phyloP scores from a whole-genome alignment of 2,797 vertebrate species.

The Takifugu rubripes region DNA sequence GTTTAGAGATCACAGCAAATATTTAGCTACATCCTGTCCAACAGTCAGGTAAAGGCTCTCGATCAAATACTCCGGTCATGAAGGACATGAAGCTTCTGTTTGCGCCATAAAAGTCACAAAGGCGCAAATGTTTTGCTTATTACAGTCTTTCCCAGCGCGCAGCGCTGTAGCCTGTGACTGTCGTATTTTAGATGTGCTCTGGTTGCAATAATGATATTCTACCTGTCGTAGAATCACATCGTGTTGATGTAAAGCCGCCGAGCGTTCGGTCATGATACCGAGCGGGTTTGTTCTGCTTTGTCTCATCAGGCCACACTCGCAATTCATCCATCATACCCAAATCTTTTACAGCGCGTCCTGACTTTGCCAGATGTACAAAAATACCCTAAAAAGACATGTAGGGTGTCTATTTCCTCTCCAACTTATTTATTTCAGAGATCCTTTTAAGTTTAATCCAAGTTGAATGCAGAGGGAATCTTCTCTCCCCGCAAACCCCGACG shows the following conservation, averaged over 20 bases:
- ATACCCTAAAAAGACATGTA: constrained; percentile 20
- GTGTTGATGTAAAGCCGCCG: constrained; percentile 27
- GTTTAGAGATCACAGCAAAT: too few relatives aligned
- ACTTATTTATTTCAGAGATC: neutral
- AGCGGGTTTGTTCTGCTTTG: constrained; percentile 31
- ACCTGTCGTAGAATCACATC: constrained; percentile 27
- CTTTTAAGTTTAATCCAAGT: too few relatives aligned
- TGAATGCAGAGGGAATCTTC: too few relatives aligned
- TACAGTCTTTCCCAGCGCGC: neutral
- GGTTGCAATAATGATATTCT: constrained; percentile 32
- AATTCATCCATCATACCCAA: constrained; percentile 29
- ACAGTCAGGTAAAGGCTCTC: neutral
- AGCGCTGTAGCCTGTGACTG: neutral
- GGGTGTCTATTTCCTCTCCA: neutral
- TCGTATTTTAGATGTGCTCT: constrained; percentile 22
- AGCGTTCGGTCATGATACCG: constrained; percentile 13
- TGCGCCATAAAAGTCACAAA: neutral
- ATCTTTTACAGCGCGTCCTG: constrained; percentile 8
- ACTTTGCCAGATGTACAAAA: constrained; percentile 22
- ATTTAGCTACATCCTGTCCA: too few relatives aligned
- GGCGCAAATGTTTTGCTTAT: neutral
- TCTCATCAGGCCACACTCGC: constrained; percentile 31
- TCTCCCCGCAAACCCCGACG: constrained; percentile 15
- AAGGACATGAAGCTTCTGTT: neutral
- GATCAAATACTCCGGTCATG: neutral